Evolutionary conservation across 2,797 vertebrate species (phyloP).

Genomic region (Balearica regulorum): DNA sequence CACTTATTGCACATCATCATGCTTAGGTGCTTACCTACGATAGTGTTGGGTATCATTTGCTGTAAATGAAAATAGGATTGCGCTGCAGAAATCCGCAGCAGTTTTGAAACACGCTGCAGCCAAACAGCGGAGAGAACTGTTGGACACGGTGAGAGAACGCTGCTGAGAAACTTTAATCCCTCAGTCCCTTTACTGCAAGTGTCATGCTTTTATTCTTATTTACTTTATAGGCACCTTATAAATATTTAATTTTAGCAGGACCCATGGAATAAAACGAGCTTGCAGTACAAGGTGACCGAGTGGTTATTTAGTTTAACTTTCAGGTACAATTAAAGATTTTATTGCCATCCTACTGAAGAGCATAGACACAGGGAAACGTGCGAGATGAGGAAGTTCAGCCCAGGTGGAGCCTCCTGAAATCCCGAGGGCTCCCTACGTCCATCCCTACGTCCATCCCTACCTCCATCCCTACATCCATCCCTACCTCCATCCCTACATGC

Average conservation of each 20-base stretch:
- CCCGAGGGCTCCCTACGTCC: not conserved
- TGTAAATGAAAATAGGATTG: fast-evolving
- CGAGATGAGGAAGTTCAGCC: not conserved
- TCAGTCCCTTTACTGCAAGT: not conserved
- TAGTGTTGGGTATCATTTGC: fast-evolving
- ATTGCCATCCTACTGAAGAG: not conserved
- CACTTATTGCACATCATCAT: fast-evolving
- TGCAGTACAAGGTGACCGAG: not conserved
- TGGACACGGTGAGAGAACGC: not conserved
- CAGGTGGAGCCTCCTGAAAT: not conserved
- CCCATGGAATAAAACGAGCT: not conserved
- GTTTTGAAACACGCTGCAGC: not conserved
- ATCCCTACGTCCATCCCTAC: not conserved
- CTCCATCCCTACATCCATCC: not conserved
- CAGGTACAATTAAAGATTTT: not conserved
- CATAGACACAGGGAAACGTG: not conserved
- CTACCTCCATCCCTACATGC: not conserved
- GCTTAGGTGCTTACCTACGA: not conserved
- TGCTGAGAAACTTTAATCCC: not conserved
- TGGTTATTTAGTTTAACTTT: not conserved
- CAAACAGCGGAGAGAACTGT: not conserved
- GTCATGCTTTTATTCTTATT: not conserved
- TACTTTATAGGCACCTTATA: not conserved
- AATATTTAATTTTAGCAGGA: not conserved
- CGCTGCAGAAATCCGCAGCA: not conserved